Percentiles rank a stretch among this genome's conserved stretches.
Conservation (phyloP, 2,113 vertebrate genomes). For the Chaetura pelagica region DNA sequence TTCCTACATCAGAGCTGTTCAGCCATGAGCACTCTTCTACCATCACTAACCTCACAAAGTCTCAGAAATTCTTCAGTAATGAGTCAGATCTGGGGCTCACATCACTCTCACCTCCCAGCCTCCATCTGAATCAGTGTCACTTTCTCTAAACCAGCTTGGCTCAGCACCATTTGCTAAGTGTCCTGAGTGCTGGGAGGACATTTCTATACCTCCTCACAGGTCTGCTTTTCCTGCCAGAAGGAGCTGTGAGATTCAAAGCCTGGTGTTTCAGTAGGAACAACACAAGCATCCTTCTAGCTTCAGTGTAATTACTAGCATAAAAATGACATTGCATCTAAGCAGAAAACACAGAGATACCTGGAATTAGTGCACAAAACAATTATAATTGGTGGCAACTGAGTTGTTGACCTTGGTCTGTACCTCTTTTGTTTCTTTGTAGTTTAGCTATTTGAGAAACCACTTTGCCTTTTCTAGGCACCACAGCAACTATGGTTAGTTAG, state of each 20-base stretch:
- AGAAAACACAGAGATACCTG: neutral
- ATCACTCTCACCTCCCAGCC: neutral
- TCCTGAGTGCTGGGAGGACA: neutral
- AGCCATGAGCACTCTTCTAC: neutral
- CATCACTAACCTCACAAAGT: neutral
- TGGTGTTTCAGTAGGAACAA: neutral
- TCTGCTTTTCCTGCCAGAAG: neutral
- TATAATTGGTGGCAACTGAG: neutral
- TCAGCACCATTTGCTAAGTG: neutral
- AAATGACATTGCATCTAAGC: neutral
- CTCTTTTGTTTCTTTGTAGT: neutral
- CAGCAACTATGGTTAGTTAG: neutral
- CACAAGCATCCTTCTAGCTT: neutral
- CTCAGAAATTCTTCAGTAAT: neutral
- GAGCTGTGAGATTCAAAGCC: neutral
- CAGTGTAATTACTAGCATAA: neutral
- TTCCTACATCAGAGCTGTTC: neutral
- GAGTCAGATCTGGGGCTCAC: neutral
- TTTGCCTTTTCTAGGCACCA: neutral
- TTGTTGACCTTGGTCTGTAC: neutral
- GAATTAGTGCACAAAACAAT: neutral
- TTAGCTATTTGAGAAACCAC: neutral
- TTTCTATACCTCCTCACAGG: neutral
- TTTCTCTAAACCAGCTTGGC: neutral
- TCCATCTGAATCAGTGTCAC: neutral